These are phyloP conservation scores for Dipodomys spectabilis DNA, from an alignment of 2,113 vertebrate genomes.

Conservation along the genomic window DNA sequence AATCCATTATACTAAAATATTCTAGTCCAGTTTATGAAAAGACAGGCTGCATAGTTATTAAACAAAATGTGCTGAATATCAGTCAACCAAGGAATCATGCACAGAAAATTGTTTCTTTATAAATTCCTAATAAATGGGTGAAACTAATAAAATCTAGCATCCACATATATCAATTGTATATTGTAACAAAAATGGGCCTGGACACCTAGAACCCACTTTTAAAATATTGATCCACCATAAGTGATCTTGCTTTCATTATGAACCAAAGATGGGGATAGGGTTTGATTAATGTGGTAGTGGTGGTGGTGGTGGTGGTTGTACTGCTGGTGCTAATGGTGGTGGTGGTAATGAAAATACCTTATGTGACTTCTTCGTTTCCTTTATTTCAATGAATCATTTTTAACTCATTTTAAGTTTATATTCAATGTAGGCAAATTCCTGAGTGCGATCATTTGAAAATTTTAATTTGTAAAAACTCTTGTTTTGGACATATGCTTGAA, in stretches of 20 bases:
- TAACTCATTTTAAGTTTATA: background rate
- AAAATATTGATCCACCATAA: background rate
- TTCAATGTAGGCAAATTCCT: background rate
- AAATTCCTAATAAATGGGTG: slow-evolving; percentile 23
- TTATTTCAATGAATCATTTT: background rate
- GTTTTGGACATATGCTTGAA: background rate
- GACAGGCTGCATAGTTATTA: slow-evolving; percentile 69
- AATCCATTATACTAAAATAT: slow-evolving; percentile 75
- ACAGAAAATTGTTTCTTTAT: slow-evolving; percentile 32
- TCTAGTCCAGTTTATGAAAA: slow-evolving; percentile 77
- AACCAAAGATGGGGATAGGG: background rate
- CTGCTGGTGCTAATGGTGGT: too few relatives aligned
- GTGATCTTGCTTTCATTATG: background rate
- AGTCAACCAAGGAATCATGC: slow-evolving; percentile 27
- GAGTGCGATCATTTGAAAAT: background rate
- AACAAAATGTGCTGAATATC: slow-evolving; percentile 51
- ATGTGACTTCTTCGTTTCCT: background rate
- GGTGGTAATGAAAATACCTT: background rate
- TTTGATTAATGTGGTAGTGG: background rate
- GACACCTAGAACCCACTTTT: background rate
- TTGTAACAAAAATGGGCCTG: background rate
- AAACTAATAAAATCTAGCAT: slow-evolving; percentile 4
- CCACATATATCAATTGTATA: background rate
- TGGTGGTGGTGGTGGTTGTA: background rate
- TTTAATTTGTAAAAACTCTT: background rate